Conservation (phyloP, 2,797 vertebrate species). For the Trachurus trachurus region DNA sequence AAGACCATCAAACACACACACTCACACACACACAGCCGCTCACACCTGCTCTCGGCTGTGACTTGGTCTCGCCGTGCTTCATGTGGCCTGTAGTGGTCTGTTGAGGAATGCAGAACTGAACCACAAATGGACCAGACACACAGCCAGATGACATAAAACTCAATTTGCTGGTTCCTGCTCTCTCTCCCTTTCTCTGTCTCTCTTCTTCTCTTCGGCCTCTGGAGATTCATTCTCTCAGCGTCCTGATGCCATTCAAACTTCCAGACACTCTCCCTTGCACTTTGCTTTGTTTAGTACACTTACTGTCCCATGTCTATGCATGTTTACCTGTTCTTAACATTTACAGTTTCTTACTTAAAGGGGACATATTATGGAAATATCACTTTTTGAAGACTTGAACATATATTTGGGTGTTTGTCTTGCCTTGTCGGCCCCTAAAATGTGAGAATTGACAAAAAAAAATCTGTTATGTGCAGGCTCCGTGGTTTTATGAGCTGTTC, state of each 20-base stretch:
- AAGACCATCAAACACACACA: conserved; percentile 40
- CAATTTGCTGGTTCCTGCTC: conserved; percentile 73
- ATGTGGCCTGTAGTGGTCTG: conserved; percentile 78
- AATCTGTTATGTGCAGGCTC: no score
- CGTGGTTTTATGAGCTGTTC: no score
- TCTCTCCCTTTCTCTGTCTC: conserved; percentile 41
- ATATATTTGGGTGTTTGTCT: no score
- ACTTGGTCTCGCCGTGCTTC: conserved; percentile 58
- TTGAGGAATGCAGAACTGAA: conserved; percentile 75
- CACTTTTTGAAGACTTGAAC: no score
- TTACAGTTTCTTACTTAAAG: neutral
- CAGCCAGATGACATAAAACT: conserved; percentile 81
- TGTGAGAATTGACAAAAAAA: no score
- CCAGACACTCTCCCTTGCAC: neutral
- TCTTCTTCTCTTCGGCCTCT: conserved; percentile 41
- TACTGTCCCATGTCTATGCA: neutral
- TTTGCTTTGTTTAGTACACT: neutral
- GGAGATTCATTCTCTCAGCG: conserved; percentile 7
- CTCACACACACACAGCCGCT: conserved; percentile 38
- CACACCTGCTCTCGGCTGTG: conserved; percentile 67
- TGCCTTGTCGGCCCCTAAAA: no score
- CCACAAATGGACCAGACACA: conserved; percentile 80
- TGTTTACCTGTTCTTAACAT: neutral
- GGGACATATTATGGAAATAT: no score
- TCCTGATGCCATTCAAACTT: conserved; percentile 10